These are phyloP conservation scores for Bergia sp. DNA, from an alignment of 92 coral and sea anemone species.

Conservation along the genomic window DNA sequence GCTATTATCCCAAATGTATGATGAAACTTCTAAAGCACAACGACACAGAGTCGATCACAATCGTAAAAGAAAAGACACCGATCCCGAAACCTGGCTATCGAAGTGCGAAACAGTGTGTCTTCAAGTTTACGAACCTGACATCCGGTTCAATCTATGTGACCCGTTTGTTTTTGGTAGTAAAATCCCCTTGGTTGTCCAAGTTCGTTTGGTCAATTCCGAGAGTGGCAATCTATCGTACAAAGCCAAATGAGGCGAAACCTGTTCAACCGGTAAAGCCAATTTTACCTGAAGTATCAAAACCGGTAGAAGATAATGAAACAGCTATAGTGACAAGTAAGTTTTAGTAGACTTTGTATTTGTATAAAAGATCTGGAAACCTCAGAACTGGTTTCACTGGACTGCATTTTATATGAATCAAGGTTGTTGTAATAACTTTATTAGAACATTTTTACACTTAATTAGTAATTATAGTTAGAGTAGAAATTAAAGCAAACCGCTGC, in stretches of 20 bases:
- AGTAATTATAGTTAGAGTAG: too few species aligned
- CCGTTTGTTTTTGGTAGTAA: background rate
- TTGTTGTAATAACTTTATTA: too few species aligned
- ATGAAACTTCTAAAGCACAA: background rate
- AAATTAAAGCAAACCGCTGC: too few species aligned
- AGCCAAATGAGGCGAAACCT: background rate
- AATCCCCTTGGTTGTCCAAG: background rate
- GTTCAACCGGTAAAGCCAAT: background rate
- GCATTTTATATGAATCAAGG: too few species aligned
- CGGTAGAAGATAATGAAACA: background rate
- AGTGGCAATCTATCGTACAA: background rate
- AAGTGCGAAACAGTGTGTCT: background rate
- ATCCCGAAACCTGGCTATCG: background rate
- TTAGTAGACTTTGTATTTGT: too few species aligned
- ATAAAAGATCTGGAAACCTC: too few species aligned
- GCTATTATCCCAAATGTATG: background rate
- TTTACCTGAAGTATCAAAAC: background rate
- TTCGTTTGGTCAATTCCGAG: background rate
- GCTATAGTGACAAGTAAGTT: background rate
- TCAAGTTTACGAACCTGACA: background rate
- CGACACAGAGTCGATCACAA: background rate
- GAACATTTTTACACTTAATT: too few species aligned
- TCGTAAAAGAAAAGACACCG: background rate
- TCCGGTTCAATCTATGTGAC: background rate
- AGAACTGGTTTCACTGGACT: too few species aligned